Evolutionary conservation across 1,140 invertebrate genomes (phyloP), one percentile per base, ranked within the genome.

Genomic region (Gonioctena quinquepunctata): DNA sequence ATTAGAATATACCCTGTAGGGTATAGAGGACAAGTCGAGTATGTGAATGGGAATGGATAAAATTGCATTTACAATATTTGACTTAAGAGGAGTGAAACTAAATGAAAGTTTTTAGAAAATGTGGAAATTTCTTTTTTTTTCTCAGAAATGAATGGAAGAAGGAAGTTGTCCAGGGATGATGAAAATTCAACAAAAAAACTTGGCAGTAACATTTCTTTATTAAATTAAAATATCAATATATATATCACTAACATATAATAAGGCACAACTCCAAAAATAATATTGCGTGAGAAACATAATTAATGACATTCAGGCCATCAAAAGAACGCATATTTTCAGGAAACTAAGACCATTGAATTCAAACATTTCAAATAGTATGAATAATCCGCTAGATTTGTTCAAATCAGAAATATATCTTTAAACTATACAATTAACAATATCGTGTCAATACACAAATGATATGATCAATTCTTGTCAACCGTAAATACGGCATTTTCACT

Each of bases 391-490:
- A 64, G n/a, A n/a, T n/a, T 16, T n/a, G 22, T n/a, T 11, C n/a
- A 27, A 5, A 11, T 60, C 3, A 26, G 26, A 26, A 25, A 28
- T 3, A 21, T 26, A 49, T 23, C 42, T n/a, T 19, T 42, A 66
- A 61, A 70, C 33, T 73, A 67, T 69, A 66, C 54, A 56, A 49
- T n/a, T 13, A 42, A 42, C 16, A 70, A 69, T 70, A 72, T 52
- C 42, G 11, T 59, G 50, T 48, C 23, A 59, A 59, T 48, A 54
- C 48, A 73, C 68, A 74, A 73, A 76, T 80, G 79, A 80, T 80
- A 80, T 80, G 79, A 78, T 80, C 70, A 79, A 79, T 80, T 80
- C 79, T 80, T 80, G 79, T 76, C 66, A 56, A 71, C 77, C 70
- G 73, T 66, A 11, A 13, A 18, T 59, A 59, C 52, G 33, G 50